Conservation (phyloP, 1,140 invertebrate species). For the Procambarus virginalis region DNA sequence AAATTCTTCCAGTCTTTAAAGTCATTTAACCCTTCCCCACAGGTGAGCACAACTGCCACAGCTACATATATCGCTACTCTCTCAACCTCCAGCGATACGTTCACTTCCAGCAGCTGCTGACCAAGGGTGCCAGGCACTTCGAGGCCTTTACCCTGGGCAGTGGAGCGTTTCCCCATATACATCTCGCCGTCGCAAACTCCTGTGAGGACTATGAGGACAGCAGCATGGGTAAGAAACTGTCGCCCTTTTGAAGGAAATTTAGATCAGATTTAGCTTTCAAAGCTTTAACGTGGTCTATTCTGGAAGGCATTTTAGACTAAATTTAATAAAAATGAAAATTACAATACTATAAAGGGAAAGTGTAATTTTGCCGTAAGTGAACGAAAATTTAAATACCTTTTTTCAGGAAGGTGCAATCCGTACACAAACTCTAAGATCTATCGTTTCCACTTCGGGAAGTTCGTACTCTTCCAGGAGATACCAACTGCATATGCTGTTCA, state of each 20-base stretch:
- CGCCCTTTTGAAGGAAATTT: too few species aligned
- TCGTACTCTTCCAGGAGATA: slow-evolving; percentile 45
- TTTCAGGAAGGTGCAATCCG: slow-evolving; percentile 20
- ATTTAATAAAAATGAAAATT: too few species aligned
- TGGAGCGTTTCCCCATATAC: background rate
- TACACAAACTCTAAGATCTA: slow-evolving; percentile 30
- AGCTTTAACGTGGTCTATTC: too few species aligned
- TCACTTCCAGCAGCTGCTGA: slow-evolving; percentile 13
- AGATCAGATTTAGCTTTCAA: too few species aligned
- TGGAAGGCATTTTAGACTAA: too few species aligned
- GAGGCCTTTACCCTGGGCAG: slow-evolving; percentile 7
- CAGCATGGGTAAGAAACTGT: too few species aligned
- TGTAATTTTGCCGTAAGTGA: too few species aligned
- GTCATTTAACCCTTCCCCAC: too few species aligned
- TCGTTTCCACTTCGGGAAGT: slow-evolving; percentile 14
- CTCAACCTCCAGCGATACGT: background rate
- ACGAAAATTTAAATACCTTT: too few species aligned
- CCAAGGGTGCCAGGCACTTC: slow-evolving; percentile 12
- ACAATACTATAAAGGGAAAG: too few species aligned
- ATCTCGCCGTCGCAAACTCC: slow-evolving; percentile 36
- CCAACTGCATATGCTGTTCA: slow-evolving; percentile 11
- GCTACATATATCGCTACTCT: slow-evolving; percentile 14
- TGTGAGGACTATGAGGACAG: slow-evolving; percentile 9
- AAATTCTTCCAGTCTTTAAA: too few species aligned
- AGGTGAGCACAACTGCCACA: slow-evolving; percentile 41